These are phyloP conservation scores for Elegia similella DNA, from an alignment of 2,888 invertebrate genomes.

Conservation along the genomic window DNA sequence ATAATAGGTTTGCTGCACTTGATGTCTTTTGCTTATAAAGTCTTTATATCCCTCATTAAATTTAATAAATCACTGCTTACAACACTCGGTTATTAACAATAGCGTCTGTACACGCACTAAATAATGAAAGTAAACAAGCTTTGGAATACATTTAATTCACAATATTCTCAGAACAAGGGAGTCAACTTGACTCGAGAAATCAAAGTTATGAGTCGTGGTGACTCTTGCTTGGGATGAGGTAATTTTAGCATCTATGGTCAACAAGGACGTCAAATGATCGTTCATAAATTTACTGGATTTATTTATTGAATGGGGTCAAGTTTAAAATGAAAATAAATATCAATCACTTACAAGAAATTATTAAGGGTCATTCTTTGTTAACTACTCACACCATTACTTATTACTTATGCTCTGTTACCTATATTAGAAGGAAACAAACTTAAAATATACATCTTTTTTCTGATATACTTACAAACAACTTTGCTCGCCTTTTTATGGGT, in stretches of 20 bases:
- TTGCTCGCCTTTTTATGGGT: too few species aligned
- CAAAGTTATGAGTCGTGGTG: neutral
- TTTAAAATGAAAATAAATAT: too few species aligned
- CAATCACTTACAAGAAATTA: too few species aligned
- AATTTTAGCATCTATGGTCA: neutral
- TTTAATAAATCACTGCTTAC: neutral
- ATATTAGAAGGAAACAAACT: too few species aligned
- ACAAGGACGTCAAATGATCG: neutral
- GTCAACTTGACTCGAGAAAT: neutral
- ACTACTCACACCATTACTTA: too few species aligned
- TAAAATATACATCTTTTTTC: too few species aligned
- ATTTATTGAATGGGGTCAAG: too few species aligned
- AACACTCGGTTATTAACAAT: neutral
- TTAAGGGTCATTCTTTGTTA: too few species aligned
- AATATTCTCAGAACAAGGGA: neutral
- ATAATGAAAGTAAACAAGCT: neutral
- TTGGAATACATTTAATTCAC: neutral
- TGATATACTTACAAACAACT: too few species aligned
- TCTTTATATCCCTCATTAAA: neutral
- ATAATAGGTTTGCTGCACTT: neutral
- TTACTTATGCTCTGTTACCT: too few species aligned
- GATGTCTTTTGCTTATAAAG: neutral
- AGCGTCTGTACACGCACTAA: neutral
- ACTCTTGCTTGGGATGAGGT: slow-evolving; percentile 1
- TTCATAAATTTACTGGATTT: too few species aligned